Base-by-base conservation (phyloP, 2,113 vertebrate species). In the Scopus umbretta region DNA sequence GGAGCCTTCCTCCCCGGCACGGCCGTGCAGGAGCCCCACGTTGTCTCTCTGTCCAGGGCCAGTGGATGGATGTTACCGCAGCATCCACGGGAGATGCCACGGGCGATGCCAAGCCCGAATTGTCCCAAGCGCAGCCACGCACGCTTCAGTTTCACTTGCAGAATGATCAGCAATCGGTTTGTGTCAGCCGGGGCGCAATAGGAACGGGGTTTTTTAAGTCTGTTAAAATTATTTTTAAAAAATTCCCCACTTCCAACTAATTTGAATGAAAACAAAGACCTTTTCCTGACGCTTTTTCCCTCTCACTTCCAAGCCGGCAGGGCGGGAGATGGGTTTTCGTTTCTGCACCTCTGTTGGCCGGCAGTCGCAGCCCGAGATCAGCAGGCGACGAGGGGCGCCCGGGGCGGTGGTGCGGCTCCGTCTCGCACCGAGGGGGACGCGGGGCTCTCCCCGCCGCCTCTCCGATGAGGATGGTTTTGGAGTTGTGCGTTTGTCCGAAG, bases 11-110 rank as follows among this genome's bases (percentile, higher is more conserved):
- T 38, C 43, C 36, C 27, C 0, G 1, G 11, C 26, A 5, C 0
- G 0, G 65, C 30, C 4, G 45, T 10, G 73, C 32, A 22, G 53
- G 29, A 75, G 13, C 40, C 71, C 75, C 30, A 0, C 0, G 1
- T 8, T 25, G n/a, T 42, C 4, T 23, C 42, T 25, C 12, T 49
- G 50, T 65, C 1, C 1, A 30, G 63, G 43, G 27, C 12, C 16
- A 7, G 80, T 2, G 8, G 29, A 8, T 4, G 87, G 62, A 16
- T 4, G 15, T 7, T 11, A 11, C 19, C 19, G 0, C 45, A 17
- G 30, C 47, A 20, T 27, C 75, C 52, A 4, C 0, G n/a, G 11
- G 55, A 11, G 7, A n/a, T 1, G 1, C 0, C 10, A 8, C 3
- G 0, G 29, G 45, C 0, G 3, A 30, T 43, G 45, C 61, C 34